These are phyloP conservation scores for Microcebus lehilahytsara DNA, from an alignment of 2,113 vertebrate genomes.

Conservation along the genomic window DNA sequence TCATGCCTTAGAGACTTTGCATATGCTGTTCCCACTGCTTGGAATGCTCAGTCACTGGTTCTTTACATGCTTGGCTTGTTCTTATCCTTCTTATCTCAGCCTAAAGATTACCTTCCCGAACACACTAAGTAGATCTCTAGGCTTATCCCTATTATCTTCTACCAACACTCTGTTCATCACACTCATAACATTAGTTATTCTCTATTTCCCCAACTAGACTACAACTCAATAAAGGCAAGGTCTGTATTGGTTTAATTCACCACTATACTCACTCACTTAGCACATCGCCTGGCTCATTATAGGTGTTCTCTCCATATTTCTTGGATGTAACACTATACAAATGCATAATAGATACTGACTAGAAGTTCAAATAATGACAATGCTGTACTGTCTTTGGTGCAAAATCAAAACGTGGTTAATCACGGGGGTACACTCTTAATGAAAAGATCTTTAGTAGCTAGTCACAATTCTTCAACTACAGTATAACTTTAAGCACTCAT, in stretches of 20 bases:
- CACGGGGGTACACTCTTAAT: neutral
- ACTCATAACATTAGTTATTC: neutral
- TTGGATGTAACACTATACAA: neutral
- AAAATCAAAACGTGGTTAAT: constrained; percentile 25
- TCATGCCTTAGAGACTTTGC: neutral
- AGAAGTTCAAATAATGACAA: neutral
- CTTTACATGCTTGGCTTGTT: neutral
- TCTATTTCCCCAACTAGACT: neutral
- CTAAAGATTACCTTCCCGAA: neutral
- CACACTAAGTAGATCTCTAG: neutral
- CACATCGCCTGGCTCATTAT: neutral
- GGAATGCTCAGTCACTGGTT: neutral
- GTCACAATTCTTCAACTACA: neutral
- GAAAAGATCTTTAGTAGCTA: neutral
- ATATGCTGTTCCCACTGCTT: neutral
- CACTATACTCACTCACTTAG: neutral
- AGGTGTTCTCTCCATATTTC: neutral
- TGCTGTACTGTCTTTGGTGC: neutral
- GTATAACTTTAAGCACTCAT: neutral
- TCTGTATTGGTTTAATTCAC: neutral
- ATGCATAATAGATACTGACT: neutral
- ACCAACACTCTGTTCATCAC: neutral
- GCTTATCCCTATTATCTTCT: neutral
- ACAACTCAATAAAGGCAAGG: neutral
- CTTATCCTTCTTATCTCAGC: constrained; percentile 6